Evolutionary conservation across 2,888 invertebrate genomes (phyloP), one percentile per base, ranked within the genome.

Genomic region (Toxonevra muliebris): DNA sequence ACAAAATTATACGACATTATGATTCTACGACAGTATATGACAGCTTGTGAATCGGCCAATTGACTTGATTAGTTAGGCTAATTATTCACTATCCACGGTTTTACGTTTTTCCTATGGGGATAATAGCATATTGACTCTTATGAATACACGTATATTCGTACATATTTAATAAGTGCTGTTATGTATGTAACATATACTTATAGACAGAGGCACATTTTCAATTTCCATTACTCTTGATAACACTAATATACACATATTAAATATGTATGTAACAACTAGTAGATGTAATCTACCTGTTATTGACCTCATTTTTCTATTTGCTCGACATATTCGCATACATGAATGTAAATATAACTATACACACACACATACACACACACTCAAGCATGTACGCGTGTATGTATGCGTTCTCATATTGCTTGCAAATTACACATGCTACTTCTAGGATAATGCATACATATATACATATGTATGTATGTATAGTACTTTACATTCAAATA

Each of bases 271-370:
- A 19, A n/a, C n/a, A n/a, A n/a, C n/a, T 45, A 9, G 13, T 42
- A 50, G 42, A 17, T 55, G 30, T 63, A 63, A 63, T 63, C 54
- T 45, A 63, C 63, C 30, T 43, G 45, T 40, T 43, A 55, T 55
- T 63, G 55, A 63, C 55, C 63, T 63, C 55, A 11, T 57, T 57
- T 57, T 57, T 57, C 40, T 40, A 10, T 57, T 19, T 30, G 57
- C 41, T 2, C 20, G 12, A 54, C 7, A 54, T 5, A 17, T 12
- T 17, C 20, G 8, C 54, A 54, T 19, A 20, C 10, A 54, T 20
- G 12, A 13, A 48, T 15, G 15, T 15, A 48, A 7, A 48, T 48
- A 30, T 48, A 48, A n/a, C 11, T 15, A 10, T 48, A 30, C 45
- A 48, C 60, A 48, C 43, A 30, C 60, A 48, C 45, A 45, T 48